phyloP scores from a whole-genome alignment of 2,113 vertebrate species.

The Lathamus discolor region DNA sequence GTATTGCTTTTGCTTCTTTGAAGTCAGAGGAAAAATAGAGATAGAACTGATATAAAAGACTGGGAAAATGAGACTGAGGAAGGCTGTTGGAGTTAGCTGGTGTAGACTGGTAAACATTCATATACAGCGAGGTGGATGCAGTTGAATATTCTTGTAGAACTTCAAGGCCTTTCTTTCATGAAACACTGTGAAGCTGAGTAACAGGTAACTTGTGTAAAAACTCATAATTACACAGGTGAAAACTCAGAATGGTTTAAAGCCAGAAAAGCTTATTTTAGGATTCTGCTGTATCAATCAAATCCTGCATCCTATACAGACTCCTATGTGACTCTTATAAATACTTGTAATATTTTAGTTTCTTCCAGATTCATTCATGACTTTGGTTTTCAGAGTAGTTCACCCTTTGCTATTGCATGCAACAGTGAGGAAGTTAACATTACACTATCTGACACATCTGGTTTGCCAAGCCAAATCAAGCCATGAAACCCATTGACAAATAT shows the following conservation, averaged over 20 bases:
- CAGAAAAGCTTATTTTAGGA: background rate
- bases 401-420: background rate
- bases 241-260: background rate
- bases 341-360: background rate
- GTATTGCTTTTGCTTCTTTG: background rate
- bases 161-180: background rate
- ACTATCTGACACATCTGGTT: background rate
- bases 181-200: background rate
- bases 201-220: background rate
- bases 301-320: background rate
- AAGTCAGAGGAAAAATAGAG: background rate
- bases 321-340: rapidly evolving
- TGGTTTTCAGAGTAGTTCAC: background rate
- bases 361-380: background rate
- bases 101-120: background rate
- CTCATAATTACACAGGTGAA: background rate
- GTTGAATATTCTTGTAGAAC: background rate
- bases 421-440: background rate
- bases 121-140: background rate
- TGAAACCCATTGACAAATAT: background rate
- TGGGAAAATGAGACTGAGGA: background rate
- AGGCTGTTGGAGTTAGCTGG: background rate
- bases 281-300: background rate
- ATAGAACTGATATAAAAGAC: background rate
- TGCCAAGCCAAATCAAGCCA: background rate